Conservation (phyloP, 2,888 invertebrate genomes). For the Lasioglossum oenotherae region DNA sequence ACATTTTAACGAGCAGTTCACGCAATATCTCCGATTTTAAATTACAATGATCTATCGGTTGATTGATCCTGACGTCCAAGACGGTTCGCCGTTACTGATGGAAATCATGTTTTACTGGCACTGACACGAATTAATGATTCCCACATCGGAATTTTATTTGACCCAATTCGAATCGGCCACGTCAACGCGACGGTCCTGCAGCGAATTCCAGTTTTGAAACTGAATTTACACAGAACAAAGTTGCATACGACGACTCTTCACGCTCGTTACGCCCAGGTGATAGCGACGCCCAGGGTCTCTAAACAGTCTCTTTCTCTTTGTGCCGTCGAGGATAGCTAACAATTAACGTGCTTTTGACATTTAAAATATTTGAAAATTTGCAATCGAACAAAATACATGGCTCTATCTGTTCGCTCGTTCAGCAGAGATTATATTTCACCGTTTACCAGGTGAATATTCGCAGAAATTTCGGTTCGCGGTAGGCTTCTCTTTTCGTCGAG, state of each 20-base stretch:
- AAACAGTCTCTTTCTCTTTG: slow-evolving; percentile 7
- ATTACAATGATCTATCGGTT: slow-evolving; percentile 21
- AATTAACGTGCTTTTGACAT: neutral
- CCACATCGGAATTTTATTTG: slow-evolving; percentile 20
- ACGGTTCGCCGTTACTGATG: neutral
- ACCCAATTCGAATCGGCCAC: slow-evolving; percentile 18
- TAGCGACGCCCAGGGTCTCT: neutral
- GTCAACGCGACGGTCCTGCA: neutral
- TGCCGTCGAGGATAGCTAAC: neutral
- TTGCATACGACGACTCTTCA: slow-evolving; percentile 23
- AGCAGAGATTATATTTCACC: neutral
- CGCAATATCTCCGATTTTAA: slow-evolving; percentile 25
- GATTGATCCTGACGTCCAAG: slow-evolving; percentile 19
- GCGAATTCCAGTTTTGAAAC: slow-evolving; percentile 5
- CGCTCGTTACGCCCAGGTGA: slow-evolving; percentile 19
- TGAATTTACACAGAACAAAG: slow-evolving; percentile 10
- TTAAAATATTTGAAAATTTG: neutral
- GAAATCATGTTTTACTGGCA: slow-evolving; percentile 14
- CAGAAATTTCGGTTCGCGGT: neutral
- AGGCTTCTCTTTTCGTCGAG: neutral
- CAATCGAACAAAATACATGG: neutral
- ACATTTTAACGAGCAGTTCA: neutral
- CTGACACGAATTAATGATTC: slow-evolving; percentile 19
- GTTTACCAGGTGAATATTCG: neutral
- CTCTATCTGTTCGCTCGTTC: neutral